phyloP scores from a whole-genome alignment of 2,888 invertebrate species.

The Stramonita haemastoma region DNA sequence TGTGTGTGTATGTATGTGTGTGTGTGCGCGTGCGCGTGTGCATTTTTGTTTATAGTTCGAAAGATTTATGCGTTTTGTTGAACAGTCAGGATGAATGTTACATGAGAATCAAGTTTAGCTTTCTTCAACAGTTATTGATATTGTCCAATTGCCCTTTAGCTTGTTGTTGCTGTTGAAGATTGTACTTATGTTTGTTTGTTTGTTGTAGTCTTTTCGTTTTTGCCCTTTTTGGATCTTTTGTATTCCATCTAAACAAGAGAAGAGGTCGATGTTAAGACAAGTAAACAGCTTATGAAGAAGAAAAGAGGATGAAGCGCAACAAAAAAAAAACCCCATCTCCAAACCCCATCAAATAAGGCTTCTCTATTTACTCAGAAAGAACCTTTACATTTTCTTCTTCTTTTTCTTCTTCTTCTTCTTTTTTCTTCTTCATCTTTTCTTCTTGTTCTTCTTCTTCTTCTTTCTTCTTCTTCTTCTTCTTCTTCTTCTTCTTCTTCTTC shows the following conservation, averaged over 20 bases:
- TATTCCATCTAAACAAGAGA: neutral
- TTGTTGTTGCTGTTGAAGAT: neutral
- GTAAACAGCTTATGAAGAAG: no score
- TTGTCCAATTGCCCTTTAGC: neutral
- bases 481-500: neutral
- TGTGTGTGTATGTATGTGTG: neutral
- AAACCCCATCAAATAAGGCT: no score
- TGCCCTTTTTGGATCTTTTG: no score
- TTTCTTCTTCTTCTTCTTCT: neutral
- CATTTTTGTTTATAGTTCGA: no score
- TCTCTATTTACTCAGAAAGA: no score
- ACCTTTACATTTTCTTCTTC: neutral
- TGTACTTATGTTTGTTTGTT: neutral
- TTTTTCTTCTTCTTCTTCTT: neutral
- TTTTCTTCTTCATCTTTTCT: neutral
- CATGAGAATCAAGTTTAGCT: no score
- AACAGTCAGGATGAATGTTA: no score
- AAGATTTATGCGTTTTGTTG: neutral
- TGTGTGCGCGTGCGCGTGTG: conserved; percentile 18
- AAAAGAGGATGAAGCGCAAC: no score
- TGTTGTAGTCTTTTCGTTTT: neutral
- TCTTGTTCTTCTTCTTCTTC: conserved; percentile 1
- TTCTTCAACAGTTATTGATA: neutral
- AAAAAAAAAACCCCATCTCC: no score
- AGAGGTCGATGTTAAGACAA: no score